phyloP scores from a whole-genome alignment of 2,113 vertebrate genomes.

The Hemiprocne comata region DNA sequence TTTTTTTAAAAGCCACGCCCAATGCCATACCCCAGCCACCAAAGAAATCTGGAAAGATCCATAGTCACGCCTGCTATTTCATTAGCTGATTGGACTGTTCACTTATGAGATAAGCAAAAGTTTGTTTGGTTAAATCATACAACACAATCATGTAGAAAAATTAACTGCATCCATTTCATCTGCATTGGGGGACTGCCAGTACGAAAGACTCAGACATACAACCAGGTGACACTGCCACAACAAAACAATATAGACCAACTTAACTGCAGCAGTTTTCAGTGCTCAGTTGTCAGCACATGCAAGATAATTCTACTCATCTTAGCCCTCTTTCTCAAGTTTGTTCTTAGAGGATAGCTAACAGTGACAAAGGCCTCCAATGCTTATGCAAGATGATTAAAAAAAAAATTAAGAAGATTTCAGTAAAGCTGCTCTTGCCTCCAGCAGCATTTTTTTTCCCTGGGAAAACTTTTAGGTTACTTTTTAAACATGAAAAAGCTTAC shows the following conservation, averaged over 20 bases:
- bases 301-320: neutral
- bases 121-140: neutral
- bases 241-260: neutral
- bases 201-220: neutral
- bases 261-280: neutral
- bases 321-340: neutral
- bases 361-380: neutral
- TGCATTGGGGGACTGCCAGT: neutral
- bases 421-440: neutral
- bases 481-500: neutral
- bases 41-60: neutral
- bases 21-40: fast-evolving
- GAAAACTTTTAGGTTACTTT: neutral
- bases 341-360: neutral
- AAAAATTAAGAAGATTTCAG: neutral
- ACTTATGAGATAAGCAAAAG: neutral
- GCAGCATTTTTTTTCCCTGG: neutral
- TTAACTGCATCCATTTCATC: neutral
- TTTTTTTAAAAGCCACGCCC: no score
- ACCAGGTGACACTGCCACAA: neutral
- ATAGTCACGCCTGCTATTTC: neutral
- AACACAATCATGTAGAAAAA: neutral
- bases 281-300: neutral
- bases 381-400: neutral
- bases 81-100: neutral